These are phyloP conservation scores for Drosophila rellima DNA, from an alignment of 2,888 invertebrate species.

Conservation along the genomic window DNA sequence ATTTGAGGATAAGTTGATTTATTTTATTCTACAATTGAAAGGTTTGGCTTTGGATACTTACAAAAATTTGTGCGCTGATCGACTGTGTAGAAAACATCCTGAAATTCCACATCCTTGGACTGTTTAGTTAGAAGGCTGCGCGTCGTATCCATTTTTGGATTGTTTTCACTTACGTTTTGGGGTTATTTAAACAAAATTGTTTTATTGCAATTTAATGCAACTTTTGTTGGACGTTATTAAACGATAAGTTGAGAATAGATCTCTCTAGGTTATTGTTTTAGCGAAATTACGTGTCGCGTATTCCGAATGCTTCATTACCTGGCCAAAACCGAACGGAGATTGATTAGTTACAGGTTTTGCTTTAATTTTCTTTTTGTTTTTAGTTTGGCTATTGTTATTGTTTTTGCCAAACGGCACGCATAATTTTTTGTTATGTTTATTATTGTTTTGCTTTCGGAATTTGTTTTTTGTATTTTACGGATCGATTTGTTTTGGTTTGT, in stretches of 20 bases:
- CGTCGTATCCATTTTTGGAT: conserved; percentile 56
- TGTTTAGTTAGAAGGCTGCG: conserved; percentile 68
- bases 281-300: conserved; percentile 63
- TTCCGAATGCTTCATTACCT: conserved; percentile 73
- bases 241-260: conserved; percentile 2
- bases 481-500: conserved; percentile 40
- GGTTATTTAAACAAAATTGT: neutral
- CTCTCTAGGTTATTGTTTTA: conserved; percentile 15
- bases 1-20: neutral
- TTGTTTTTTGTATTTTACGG: conserved; percentile 8
- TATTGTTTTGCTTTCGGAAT: conserved; percentile 34
- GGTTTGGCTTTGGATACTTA: conserved; percentile 63
- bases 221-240: conserved; percentile 25
- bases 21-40: neutral
- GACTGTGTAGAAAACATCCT: conserved; percentile 85
- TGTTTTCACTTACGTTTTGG: conserved; percentile 2
- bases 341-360: conserved; percentile 20
- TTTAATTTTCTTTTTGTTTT: conserved; percentile 10
- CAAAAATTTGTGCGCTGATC: conserved; percentile 81
- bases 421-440: conserved; percentile 31
- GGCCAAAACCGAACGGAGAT: conserved; percentile 37
- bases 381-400: conserved; percentile 41
- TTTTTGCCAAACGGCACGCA: conserved; percentile 41
- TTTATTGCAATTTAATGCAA: conserved; percentile 41
- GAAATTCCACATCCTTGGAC: conserved; percentile 85